Percentiles rank a stretch among this genome's conserved stretches.
Conservation (phyloP, 2,797 vertebrate genomes). For the Myoxocephalus aenaeus region DNA sequence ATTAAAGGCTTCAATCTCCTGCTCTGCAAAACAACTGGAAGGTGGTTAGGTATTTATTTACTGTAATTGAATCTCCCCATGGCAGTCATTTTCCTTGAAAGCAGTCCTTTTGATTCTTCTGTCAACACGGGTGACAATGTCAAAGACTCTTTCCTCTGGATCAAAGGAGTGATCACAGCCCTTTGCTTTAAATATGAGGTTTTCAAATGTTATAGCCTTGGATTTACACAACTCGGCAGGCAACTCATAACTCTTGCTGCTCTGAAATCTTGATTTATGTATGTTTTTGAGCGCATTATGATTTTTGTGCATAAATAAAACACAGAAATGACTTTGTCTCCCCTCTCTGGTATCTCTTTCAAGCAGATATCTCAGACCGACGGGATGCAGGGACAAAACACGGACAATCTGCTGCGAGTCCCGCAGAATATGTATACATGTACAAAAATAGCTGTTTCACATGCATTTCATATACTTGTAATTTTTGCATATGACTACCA, state of each 20-base stretch:
- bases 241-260: not conserved
- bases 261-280: not conserved
- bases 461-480: not conserved
- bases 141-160: conserved; percentile 12
- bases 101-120: conserved; percentile 43
- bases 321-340: not conserved
- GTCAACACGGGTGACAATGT: conserved; percentile 42
- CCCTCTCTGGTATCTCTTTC: not conserved
- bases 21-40: conserved; percentile 35
- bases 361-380: not conserved
- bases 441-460: not conserved
- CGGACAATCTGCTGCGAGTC: not conserved
- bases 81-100: conserved; percentile 35
- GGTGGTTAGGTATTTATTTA: conserved; percentile 10
- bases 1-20: conserved; percentile 56
- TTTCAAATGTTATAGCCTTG: conserved; percentile 8
- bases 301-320: not conserved
- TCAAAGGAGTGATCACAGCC: conserved; percentile 35
- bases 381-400: not conserved
- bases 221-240: conserved; percentile 9
- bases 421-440: not conserved
- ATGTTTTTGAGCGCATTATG: not conserved
- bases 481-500: not conserved
- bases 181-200: conserved; percentile 10
- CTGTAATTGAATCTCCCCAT: conserved; percentile 49